phyloP scores from a whole-genome alignment of 2,888 invertebrate species.

The Laspeyria flexula region DNA sequence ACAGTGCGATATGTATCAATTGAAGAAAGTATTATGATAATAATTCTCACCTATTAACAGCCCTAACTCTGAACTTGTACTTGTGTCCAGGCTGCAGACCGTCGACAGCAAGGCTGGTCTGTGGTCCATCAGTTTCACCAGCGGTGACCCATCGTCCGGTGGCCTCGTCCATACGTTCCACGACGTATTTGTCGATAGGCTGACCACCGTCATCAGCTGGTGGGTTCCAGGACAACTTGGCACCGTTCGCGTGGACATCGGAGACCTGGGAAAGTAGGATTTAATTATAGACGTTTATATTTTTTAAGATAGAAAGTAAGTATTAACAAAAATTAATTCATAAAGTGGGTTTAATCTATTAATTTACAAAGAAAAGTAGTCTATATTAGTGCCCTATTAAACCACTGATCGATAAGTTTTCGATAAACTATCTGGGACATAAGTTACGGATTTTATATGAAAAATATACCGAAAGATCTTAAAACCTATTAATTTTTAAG shows the following conservation, averaged over 20 bases:
- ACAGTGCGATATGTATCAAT: no score
- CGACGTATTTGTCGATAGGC: slow-evolving; percentile 96
- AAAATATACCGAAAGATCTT: no score
- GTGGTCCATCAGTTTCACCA: slow-evolving; percentile 95
- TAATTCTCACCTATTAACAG: slow-evolving; percentile 91
- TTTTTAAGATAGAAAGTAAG: no score
- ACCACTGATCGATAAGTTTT: no score
- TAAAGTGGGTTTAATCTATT: no score
- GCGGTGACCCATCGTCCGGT: slow-evolving; percentile 97
- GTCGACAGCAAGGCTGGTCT: slow-evolving; percentile 91
- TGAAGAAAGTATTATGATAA: no score
- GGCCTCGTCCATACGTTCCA: slow-evolving; percentile 98
- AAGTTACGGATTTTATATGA: no score
- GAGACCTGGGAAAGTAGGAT: slow-evolving; percentile 78
- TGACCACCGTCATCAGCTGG: slow-evolving; percentile 98
- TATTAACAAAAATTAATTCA: no score
- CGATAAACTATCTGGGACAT: no score
- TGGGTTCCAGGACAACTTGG: slow-evolving; percentile 96
- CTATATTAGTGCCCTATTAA: no score
- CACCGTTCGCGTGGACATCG: slow-evolving; percentile 96
- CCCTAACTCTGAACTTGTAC: slow-evolving; percentile 98
- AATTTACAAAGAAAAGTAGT: no score
- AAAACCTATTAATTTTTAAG: no score
- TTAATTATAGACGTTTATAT: background rate
- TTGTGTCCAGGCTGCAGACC: slow-evolving; percentile 97